phyloP scores from a whole-genome alignment of 1,140 invertebrate species.

The Heliothis virescens region DNA sequence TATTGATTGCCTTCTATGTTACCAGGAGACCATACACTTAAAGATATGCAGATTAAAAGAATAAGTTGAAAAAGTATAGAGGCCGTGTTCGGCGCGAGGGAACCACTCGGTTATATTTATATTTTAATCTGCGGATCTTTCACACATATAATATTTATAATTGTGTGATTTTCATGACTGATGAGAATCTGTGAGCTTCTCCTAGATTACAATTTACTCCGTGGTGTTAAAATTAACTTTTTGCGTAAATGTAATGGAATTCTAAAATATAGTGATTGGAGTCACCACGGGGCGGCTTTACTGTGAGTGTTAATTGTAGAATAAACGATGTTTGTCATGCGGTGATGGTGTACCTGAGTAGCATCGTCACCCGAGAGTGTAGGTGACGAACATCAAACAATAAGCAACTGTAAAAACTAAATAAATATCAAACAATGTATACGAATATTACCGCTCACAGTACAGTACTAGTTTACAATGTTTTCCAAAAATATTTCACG shows the following conservation, averaged over 20 bases:
- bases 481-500: constrained; percentile 37
- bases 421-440: constrained; percentile 35
- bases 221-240: constrained; percentile 51
- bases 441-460: constrained; percentile 38
- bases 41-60: constrained; percentile 54
- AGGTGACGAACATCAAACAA: constrained; percentile 13
- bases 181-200: constrained; percentile 61
- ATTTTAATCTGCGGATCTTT: constrained; percentile 46
- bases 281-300: constrained; percentile 40
- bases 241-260: constrained; percentile 42
- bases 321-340: constrained; percentile 24
- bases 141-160: constrained; percentile 44
- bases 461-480: constrained; percentile 32
- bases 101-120: constrained; percentile 23
- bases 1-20: constrained; percentile 77
- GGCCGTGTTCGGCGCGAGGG: constrained; percentile 24
- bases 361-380: background rate
- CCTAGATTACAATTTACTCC: constrained; percentile 56
- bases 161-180: constrained; percentile 61
- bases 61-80: constrained; percentile 17
- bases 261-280: constrained; percentile 29
- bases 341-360: background rate
- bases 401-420: constrained; percentile 5
- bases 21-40: constrained; percentile 66
- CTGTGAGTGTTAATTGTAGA: constrained; percentile 45